phyloP scores from a whole-genome alignment of 1,140 invertebrate genomes.

The Coenobita brevimanus region DNA sequence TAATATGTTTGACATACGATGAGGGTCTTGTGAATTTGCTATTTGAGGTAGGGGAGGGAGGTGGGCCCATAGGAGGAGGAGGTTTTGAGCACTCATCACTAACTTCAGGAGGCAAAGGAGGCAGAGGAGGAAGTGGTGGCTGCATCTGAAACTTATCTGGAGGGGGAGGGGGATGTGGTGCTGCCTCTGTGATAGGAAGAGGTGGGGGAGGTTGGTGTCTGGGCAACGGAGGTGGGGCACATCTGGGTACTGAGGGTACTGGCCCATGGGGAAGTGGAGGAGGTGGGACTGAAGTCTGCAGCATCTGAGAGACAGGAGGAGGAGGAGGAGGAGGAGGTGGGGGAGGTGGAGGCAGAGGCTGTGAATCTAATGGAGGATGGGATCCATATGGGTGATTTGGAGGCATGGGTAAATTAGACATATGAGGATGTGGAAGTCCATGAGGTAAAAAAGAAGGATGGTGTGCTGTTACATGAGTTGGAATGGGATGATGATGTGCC shows the following conservation, averaged over 20 bases:
- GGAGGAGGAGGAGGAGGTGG: background rate
- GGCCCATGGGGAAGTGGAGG: background rate
- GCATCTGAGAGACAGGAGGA: background rate
- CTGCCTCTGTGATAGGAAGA: background rate
- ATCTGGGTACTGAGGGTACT: background rate
- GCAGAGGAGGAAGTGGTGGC: slow-evolving; percentile 16
- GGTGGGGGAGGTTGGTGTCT: background rate
- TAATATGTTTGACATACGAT: too few relatives aligned
- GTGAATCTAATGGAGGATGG: background rate
- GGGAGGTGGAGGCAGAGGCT: background rate
- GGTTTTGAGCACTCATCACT: slow-evolving; percentile 8
- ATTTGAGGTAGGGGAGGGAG: background rate
- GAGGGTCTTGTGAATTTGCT: too few relatives aligned
- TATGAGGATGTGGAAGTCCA: slow-evolving; percentile 1
- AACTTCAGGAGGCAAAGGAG: slow-evolving; percentile 6
- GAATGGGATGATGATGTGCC: background rate
- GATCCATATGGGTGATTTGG: slow-evolving; percentile 8
- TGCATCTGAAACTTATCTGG: background rate
- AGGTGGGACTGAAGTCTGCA: background rate
- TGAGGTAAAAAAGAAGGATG: background rate
- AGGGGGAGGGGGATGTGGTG: slow-evolving; percentile 4
- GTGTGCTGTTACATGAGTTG: background rate
- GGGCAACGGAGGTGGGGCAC: background rate
- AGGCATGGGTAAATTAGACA: background rate
- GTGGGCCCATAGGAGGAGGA: slow-evolving; percentile 6